Conservation (phyloP, 2,797 vertebrate species). For the Gymnodraco acuticeps region DNA sequence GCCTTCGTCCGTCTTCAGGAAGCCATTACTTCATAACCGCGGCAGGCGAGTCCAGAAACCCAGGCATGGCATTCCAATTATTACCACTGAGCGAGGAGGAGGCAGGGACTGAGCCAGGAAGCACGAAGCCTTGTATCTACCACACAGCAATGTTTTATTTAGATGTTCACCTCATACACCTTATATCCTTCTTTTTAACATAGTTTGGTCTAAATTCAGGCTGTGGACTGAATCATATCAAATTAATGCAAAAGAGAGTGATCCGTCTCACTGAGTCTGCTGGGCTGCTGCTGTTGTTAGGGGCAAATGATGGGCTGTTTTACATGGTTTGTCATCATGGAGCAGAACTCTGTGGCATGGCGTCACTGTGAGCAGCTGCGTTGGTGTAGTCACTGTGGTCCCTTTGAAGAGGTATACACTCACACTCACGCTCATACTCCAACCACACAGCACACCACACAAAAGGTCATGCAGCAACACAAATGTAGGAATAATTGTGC, state of each 20-base stretch:
- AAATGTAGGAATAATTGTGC: conserved; percentile 36
- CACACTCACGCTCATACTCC: conserved; percentile 16
- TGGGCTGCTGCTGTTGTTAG: conserved; percentile 46
- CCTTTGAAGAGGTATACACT: conserved; percentile 49
- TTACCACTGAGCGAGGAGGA: conserved; percentile 44
- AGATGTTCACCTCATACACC: neutral
- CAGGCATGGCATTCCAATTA: conserved; percentile 64
- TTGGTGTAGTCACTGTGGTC: conserved; percentile 55
- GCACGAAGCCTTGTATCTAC: neutral
- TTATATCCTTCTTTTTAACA: conserved; percentile 19
- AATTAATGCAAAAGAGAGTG: conserved; percentile 45
- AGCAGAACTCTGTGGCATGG: conserved; percentile 43
- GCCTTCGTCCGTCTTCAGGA: conserved; percentile 40
- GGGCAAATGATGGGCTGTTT: conserved; percentile 59
- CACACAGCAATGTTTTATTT: neutral
- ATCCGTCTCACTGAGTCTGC: conserved; percentile 33
- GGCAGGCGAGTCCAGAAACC: conserved; percentile 49
- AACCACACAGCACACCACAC: conserved; percentile 27
- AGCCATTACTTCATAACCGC: conserved; percentile 74
- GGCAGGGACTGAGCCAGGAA: conserved; percentile 10
- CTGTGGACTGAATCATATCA: conserved; percentile 37
- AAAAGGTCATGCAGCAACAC: conserved; percentile 38
- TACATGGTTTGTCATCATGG: conserved; percentile 58
- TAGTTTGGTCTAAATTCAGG: conserved; percentile 20
- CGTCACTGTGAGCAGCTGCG: conserved; percentile 63